Base-by-base conservation (phyloP, 2,797 vertebrate genomes). In the Megalops cyprinoides region DNA sequence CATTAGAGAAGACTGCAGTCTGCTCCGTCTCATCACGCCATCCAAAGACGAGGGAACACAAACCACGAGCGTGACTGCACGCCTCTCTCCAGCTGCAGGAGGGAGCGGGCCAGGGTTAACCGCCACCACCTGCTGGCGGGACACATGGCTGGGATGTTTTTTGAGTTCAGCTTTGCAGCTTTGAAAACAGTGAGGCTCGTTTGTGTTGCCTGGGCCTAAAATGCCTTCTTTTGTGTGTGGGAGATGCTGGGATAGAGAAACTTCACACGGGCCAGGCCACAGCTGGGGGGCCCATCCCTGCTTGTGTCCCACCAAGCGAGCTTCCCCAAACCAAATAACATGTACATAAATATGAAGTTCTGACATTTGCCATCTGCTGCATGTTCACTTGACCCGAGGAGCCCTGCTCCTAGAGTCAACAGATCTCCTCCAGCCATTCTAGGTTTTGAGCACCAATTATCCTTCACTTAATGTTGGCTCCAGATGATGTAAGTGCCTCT, bases 31-130 rank as follows among this genome's bases (percentile, higher is more conserved):
- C 28, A 23, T 65, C 28, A 34, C 62, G 18, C 28, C 37, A 62
- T 37, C 34, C 37, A 31, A 14, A 65, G 62, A 65, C 37, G 31
- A 37, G 62, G 39, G 62, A 39, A 34, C 34, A 39, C 39, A 15
- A 34, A 34, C 62, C 18, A 39, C 39, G 20, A 69, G 37, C 65
- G 4, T 23, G 20, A 20, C 12, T 42, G 65, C 10, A 39, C 42
- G 65, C 37, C 39, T 69, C 15, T 69, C 37, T 42, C 65, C 37
- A 44, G 39, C 39, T 69, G 37, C 5, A 23, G 34, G 34, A 69
- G 9, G 82, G 83, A 84, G 79, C 83, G 69, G 84, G 79, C 81
- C 53, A 31, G 55, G 48, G 78, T 82, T 82, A 76, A 79, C 76
- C 14, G 7, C 37, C 65, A 28, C 31, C 14, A 15, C 65, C 65